Conservation (phyloP, 1,140 invertebrate species). For the Lepidurus apus region DNA sequence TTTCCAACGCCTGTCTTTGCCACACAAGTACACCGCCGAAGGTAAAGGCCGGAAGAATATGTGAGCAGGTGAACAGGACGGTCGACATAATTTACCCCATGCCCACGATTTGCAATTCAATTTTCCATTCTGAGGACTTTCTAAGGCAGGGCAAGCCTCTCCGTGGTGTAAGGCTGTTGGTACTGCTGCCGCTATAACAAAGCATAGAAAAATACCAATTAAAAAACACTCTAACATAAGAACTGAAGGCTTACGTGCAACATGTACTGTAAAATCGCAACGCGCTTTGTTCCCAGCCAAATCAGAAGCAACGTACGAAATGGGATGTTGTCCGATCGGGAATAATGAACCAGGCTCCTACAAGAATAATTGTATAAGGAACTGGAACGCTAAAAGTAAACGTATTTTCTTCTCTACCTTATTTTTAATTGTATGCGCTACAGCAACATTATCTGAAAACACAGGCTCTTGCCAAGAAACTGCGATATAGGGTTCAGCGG, state of each 20-base stretch:
- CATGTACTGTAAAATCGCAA: conserved; percentile 57
- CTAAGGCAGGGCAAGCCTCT: conserved; percentile 29
- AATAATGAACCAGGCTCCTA: conserved; percentile 57
- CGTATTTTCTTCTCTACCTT: conserved; percentile 47
- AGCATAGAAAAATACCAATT: background rate
- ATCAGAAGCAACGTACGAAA: conserved; percentile 59
- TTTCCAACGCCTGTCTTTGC: conserved; percentile 31
- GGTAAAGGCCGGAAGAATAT: conserved; percentile 32
- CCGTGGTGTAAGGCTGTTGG: conserved; percentile 20
- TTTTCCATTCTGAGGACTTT: conserved; percentile 30
- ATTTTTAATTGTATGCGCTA: conserved; percentile 57
- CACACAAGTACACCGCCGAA: conserved; percentile 33
- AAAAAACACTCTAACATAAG: conserved; percentile 2
- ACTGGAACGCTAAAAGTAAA: background rate
- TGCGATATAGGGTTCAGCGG: conserved; percentile 50
- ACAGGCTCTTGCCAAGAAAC: conserved; percentile 63
- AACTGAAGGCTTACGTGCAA: conserved; percentile 49
- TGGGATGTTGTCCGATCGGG: conserved; percentile 53
- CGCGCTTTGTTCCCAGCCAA: conserved; percentile 54
- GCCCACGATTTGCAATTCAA: conserved; percentile 33
- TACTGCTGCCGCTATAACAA: conserved; percentile 5
- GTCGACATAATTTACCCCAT: conserved; percentile 33
- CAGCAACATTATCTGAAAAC: conserved; percentile 57
- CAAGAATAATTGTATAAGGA: conserved; percentile 18
- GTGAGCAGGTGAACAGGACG: conserved; percentile 28